Percentiles rank a stretch among this genome's conserved stretches.
Conservation (phyloP, 1,140 invertebrate species). For the Anoplophora glabripennis region DNA sequence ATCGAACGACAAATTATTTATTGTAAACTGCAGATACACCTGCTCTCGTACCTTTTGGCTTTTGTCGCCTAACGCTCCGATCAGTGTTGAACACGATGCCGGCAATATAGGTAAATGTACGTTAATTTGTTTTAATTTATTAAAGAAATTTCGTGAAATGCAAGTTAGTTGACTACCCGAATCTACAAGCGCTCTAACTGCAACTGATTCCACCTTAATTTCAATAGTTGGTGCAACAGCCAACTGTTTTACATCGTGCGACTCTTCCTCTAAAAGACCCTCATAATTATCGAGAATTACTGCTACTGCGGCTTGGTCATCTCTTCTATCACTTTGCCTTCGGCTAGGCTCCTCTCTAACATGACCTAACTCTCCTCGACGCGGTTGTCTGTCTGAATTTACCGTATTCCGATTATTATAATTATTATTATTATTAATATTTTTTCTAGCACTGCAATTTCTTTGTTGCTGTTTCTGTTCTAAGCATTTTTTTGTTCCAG, state of each 20-base stretch:
- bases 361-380: neutral
- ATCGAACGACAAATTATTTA: neutral
- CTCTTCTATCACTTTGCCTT: neutral
- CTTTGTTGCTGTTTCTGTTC: no score
- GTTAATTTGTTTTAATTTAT: no score
- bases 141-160: no score
- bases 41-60: neutral
- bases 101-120: neutral
- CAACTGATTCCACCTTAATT: neutral
- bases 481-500: no score
- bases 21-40: neutral
- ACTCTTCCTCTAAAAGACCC: neutral
- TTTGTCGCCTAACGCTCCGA: neutral
- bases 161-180: slow-evolving; percentile 1
- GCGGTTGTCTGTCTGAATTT: neutral
- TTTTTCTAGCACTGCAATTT: no score
- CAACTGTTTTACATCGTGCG: neutral
- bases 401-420: neutral
- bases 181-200: neutral
- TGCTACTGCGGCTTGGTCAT: neutral
- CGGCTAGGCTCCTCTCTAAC: neutral
- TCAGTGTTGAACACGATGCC: neutral
- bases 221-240: neutral
- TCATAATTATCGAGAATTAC: neutral
- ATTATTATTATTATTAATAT: no score